Evolutionary conservation across 2,797 vertebrate genomes (phyloP), one percentile per base, ranked within the genome.

Genomic region (Sebastes flavidus): DNA sequence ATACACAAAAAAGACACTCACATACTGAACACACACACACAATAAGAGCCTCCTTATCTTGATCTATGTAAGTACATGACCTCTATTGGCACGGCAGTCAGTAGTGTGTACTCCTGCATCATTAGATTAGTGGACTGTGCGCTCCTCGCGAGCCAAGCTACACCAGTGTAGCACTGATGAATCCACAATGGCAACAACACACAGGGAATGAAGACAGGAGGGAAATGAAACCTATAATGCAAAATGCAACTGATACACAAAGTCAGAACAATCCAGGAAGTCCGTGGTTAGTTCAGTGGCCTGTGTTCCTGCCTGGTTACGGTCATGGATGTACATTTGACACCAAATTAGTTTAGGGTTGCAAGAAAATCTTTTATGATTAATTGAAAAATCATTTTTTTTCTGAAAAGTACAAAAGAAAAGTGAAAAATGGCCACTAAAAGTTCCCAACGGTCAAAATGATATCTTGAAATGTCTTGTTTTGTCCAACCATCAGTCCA

Each of bases 1-100:
- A 22, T 14, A 65, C 30, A 79, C 59, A 46, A n/a, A 72, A 72
- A 72, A 49, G 24, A 72, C 58, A 66, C 67, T 30, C 24, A 65
- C 68, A 61, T 22, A 66, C 18, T 2, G 36, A 18, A 80, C 67
- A 78, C 16, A 67, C n/a, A 67, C 27, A 77, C 78, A 77, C 65
- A 54, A 18, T 67, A 79, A 67, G 54, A 81, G 42, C 72, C 74
- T 86, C 59, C 82, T 92, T 92, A 92, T 93, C 90, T 80, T 81
- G 65, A 93, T 92, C 85, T 82, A 65, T 92, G 81, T 80, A 86
- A 60, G 79, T 75, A 85, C 91, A 90, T 27, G 86, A 85, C 84
- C 84, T 88, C 46, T 88, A 89, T 88, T 81, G 89, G 80, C 88
- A 79, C 65, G 62, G 63, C 83, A 81, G 89, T 75, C 81, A 62